phyloP scores from a whole-genome alignment of 1,140 invertebrate species.

The Lordiphosa clarofinis region DNA sequence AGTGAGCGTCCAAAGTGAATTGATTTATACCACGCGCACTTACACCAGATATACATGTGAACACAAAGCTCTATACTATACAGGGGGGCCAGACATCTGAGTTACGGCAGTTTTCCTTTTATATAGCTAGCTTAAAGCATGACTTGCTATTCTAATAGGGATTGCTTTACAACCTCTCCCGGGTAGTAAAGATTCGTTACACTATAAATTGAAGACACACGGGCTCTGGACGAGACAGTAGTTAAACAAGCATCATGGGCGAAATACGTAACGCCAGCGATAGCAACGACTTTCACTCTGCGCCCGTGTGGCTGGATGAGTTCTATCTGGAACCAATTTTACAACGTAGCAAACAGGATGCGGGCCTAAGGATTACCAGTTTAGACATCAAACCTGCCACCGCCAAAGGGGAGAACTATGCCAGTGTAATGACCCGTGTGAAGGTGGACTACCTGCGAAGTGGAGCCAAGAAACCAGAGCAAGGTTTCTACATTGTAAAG shows the following conservation, averaged over 20 bases:
- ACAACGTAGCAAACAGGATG: constrained; percentile 44
- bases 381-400: constrained; percentile 65
- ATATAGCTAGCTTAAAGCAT: constrained; percentile 16
- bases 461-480: constrained; percentile 24
- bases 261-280: constrained; percentile 24
- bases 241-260: constrained; percentile 34
- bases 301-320: constrained; percentile 59
- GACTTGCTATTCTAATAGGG: constrained; percentile 4
- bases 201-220: constrained; percentile 36
- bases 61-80: too few species aligned
- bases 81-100: too few species aligned
- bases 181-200: background rate
- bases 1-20: background rate
- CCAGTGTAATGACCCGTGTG: constrained; percentile 73
- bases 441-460: constrained; percentile 31
- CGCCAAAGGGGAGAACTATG: constrained; percentile 74
- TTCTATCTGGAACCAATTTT: constrained; percentile 59
- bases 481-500: constrained; percentile 64
- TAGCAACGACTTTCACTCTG: constrained; percentile 44
- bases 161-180: constrained; percentile 31
- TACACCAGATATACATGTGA: constrained; percentile 26
- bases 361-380: constrained; percentile 32
- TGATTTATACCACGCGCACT: constrained; percentile 38
- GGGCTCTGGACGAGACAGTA: constrained; percentile 12
- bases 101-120: background rate